These are phyloP conservation scores for Oasisia sp. DNA, from an alignment of 2,888 invertebrate genomes.

Conservation along the genomic window DNA sequence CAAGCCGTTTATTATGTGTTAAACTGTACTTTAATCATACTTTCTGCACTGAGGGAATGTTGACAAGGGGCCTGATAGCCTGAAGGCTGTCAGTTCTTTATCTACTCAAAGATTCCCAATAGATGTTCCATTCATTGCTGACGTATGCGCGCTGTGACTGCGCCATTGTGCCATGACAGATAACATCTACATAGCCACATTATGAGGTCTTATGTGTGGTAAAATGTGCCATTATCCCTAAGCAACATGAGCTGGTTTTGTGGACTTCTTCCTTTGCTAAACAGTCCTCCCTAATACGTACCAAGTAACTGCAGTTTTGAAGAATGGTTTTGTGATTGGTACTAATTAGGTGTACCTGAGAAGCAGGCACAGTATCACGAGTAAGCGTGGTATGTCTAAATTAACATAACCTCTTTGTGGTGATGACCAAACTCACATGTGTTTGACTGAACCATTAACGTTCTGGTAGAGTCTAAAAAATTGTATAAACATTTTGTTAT, in stretches of 20 bases:
- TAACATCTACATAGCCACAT: background rate
- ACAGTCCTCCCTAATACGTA: slow-evolving; percentile 7
- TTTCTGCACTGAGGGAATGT: background rate
- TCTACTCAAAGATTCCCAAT: background rate
- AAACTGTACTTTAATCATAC: background rate
- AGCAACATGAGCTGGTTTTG: background rate
- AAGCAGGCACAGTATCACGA: background rate
- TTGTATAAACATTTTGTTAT: too few relatives aligned
- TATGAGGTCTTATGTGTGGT: background rate
- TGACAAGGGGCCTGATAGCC: background rate
- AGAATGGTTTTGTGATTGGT: slow-evolving; percentile 17
- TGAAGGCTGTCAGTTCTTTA: background rate
- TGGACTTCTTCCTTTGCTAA: background rate
- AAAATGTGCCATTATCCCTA: background rate
- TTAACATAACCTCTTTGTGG: background rate
- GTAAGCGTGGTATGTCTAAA: background rate
- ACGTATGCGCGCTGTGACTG: background rate
- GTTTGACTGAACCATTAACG: too few relatives aligned
- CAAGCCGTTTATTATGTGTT: background rate
- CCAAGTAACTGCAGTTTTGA: background rate
- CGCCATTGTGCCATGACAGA: background rate
- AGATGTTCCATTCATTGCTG: slow-evolving; percentile 2
- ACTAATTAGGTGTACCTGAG: background rate
- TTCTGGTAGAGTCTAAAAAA: too few relatives aligned
- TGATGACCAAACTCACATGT: background rate